phyloP scores from a whole-genome alignment of 2,888 invertebrate species.

The Pogonocherus hispidulus region DNA sequence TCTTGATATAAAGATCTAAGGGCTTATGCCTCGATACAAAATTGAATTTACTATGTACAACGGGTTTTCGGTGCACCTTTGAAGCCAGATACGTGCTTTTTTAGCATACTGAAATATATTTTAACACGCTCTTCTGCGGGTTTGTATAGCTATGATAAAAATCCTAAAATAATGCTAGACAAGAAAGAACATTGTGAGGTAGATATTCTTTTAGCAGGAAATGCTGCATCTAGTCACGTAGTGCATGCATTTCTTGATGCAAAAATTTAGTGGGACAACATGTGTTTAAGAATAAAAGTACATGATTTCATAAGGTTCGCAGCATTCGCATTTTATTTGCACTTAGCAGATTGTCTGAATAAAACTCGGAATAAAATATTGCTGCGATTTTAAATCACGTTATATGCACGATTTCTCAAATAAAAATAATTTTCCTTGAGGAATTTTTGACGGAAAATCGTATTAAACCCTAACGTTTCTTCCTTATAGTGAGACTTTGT shows the following conservation, averaged over 20 bases:
- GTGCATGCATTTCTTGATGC: neutral
- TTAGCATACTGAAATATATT: conserved; percentile 32
- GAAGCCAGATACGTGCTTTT: conserved; percentile 34
- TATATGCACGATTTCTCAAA: too few species aligned
- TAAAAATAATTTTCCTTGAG: too few species aligned
- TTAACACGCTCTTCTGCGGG: conserved; percentile 13
- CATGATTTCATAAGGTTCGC: neutral
- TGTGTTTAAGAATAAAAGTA: neutral
- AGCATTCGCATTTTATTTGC: neutral
- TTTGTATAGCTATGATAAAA: conserved; percentile 20
- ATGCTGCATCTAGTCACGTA: conserved; percentile 18
- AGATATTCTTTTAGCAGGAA: neutral
- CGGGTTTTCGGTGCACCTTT: conserved; percentile 40
- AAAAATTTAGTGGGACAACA: neutral
- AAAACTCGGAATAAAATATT: too few species aligned
- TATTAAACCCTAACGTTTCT: too few species aligned
- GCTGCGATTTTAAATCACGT: too few species aligned
- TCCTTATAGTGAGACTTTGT: too few species aligned
- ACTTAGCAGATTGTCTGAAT: neutral
- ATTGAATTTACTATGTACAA: conserved; percentile 51
- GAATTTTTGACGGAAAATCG: too few species aligned
- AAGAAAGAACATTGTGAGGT: neutral
- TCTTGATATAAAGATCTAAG: conserved; percentile 52
- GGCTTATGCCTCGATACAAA: conserved; percentile 53
- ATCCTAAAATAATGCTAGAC: conserved; percentile 21